Percentiles rank a stretch among this genome's conserved stretches.
These are phyloP conservation scores for Pseudolycoriella hygida DNA, from an alignment of 2,888 invertebrate genomes.

Conservation along the genomic window DNA sequence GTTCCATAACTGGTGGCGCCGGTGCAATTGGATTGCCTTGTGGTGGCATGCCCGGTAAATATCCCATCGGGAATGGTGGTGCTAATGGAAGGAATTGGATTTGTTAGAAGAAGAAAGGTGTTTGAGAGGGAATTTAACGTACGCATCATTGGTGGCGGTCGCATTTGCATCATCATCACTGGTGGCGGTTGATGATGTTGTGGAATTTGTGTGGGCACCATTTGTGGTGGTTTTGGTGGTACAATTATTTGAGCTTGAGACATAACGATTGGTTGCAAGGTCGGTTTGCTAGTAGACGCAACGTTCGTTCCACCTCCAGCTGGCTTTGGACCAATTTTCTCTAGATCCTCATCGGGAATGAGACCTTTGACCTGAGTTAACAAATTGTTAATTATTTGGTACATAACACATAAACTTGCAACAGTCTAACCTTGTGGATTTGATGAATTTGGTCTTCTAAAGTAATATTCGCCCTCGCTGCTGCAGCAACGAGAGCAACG, in stretches of 20 bases:
- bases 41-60: slow-evolving; percentile 26
- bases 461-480: slow-evolving; percentile 87
- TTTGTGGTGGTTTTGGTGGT: slow-evolving; percentile 10
- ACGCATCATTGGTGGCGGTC: slow-evolving; percentile 30
- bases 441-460: slow-evolving; percentile 94
- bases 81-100: no score
- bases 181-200: slow-evolving; percentile 15
- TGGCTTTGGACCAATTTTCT: slow-evolving; percentile 88
- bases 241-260: slow-evolving; percentile 12
- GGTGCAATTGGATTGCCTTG: slow-evolving; percentile 19
- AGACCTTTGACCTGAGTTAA: slow-evolving; percentile 53
- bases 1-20: slow-evolving; percentile 34
- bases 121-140: slow-evolving; percentile 11
- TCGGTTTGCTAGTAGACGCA: slow-evolving; percentile 18
- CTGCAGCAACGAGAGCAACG: slow-evolving; percentile 87
- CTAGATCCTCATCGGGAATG: slow-evolving; percentile 88
- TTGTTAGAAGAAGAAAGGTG: background rate
- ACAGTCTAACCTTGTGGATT: slow-evolving; percentile 70
- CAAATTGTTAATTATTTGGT: slow-evolving; percentile 6
- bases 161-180: slow-evolving; percentile 29
- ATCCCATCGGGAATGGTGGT: slow-evolving; percentile 30
- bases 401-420: no score
- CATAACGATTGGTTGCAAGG: slow-evolving; percentile 16
- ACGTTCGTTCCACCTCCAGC: slow-evolving; percentile 27
- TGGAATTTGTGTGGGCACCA: slow-evolving; percentile 13